Evolutionary conservation across 2,113 vertebrate genomes (phyloP).

Genomic region (Cynopterus brachyotis): DNA sequence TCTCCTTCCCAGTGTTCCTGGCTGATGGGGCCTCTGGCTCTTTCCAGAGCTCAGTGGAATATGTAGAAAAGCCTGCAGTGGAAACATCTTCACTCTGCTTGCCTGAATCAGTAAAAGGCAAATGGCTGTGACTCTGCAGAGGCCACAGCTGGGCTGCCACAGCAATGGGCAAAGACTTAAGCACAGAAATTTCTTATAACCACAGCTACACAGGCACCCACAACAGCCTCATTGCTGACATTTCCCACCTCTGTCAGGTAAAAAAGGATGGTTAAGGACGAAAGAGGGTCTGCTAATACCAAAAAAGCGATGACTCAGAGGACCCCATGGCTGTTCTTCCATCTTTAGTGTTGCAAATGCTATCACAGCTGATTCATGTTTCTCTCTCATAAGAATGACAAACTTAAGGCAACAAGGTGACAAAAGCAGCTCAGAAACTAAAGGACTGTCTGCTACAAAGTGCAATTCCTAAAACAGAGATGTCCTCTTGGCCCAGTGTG

Average conservation of each 20-base stretch:
- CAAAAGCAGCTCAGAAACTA: background rate
- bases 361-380: background rate
- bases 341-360: background rate
- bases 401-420: background rate
- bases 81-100: background rate
- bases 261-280: background rate
- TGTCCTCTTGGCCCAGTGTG: background rate
- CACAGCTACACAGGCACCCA: background rate
- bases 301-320: background rate
- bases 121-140: background rate
- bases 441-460: background rate
- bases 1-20: background rate
- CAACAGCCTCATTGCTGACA: background rate
- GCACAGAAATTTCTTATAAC: background rate
- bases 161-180: background rate
- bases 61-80: background rate
- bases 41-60: background rate
- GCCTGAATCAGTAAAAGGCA: background rate
- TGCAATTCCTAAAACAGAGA: background rate
- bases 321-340: background rate
- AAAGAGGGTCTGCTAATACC: background rate
- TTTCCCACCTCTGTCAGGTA: background rate
- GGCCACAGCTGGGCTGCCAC: background rate
- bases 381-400: too few relatives aligned
- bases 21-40: background rate